Evolutionary conservation across 23 tunicate species (phyloP).

Genomic region (Aplidium turbinatum): DNA sequence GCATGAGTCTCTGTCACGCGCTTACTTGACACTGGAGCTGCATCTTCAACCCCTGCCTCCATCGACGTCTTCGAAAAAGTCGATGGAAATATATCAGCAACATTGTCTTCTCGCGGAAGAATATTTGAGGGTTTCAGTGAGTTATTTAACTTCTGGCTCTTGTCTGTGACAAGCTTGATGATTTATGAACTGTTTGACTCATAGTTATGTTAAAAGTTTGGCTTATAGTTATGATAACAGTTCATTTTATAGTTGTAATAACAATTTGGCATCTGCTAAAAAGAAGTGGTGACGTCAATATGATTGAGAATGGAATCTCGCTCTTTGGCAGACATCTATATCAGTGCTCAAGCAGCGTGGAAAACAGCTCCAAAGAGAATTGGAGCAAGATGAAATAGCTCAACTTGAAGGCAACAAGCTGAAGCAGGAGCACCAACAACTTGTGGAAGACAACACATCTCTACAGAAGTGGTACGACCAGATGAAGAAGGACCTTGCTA

Average conservation of each 20-base stretch:
- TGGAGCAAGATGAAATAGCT: slow-evolving; percentile 70
- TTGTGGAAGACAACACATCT: slow-evolving; percentile 63
- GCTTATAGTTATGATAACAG: no score
- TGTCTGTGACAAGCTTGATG: no score
- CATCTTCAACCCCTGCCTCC: slow-evolving; percentile 95
- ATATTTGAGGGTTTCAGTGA: slow-evolving; percentile 70
- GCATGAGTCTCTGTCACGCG: slow-evolving; percentile 36
- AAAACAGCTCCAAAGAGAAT: slow-evolving; percentile 35
- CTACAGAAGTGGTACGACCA: slow-evolving; percentile 69
- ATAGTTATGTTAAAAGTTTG: not conserved
- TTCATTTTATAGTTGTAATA: no score
- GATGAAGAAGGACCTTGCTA: slow-evolving; percentile 80
- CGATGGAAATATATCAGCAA: slow-evolving; percentile 73
- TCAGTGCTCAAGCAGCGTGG: slow-evolving; percentile 52
- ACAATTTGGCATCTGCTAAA: no score
- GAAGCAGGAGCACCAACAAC: slow-evolving; percentile 64
- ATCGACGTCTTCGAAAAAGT: slow-evolving; percentile 64
- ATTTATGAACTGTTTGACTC: not conserved
- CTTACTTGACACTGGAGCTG: slow-evolving; percentile 87
- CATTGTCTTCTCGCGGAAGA: slow-evolving; percentile 93
- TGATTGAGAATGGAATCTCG: no score
- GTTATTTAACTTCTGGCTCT: not conserved
- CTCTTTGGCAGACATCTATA: slow-evolving; percentile 81
- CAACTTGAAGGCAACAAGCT: slow-evolving; percentile 63
- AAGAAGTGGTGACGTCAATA: no score